Percentiles rank a stretch among this genome's conserved stretches.
Conservation (phyloP, 2,888 invertebrate species). For the Apodemia mormo region DNA sequence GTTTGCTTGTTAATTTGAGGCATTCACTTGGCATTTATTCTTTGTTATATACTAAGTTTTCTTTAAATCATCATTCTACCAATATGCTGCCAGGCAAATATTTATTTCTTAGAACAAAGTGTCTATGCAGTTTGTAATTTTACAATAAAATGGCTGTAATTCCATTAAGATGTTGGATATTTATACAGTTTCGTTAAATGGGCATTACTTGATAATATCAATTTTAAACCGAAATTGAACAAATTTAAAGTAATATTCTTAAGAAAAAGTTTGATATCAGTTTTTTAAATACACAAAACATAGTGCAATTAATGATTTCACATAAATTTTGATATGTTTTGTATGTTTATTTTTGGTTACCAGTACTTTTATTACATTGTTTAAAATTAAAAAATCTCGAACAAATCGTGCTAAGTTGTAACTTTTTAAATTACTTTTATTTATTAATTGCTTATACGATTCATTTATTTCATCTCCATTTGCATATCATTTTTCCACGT, state of each 20-base stretch:
- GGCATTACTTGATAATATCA: background rate
- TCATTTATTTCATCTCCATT: conserved; percentile 36
- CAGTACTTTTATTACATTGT: background rate
- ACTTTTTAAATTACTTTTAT: conserved; percentile 9
- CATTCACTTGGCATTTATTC: background rate
- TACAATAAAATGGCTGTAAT: conserved; percentile 13
- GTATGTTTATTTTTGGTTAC: conserved; percentile 6
- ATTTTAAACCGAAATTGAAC: conserved; percentile 9
- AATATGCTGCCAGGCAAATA: conserved; percentile 22
- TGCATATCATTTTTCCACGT: conserved; percentile 43
- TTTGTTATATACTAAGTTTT: background rate
- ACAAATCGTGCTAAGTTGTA: conserved; percentile 16
- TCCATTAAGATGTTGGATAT: conserved; percentile 7
- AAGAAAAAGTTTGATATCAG: background rate
- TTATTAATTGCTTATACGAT: conserved; percentile 21
- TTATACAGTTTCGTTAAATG: conserved; percentile 8
- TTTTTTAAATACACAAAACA: background rate
- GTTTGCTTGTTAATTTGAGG: background rate
- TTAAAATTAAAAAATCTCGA: conserved; percentile 2
- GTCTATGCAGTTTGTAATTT: conserved; percentile 10
- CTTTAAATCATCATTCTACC: conserved; percentile 12
- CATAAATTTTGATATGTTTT: background rate
- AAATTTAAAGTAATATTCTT: background rate
- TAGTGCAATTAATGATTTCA: conserved; percentile 1
- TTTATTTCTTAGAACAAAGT: conserved; percentile 23